These are phyloP conservation scores for Heptascelio sp. DNA, from an alignment of 2,888 invertebrate species.

Conservation along the genomic window DNA sequence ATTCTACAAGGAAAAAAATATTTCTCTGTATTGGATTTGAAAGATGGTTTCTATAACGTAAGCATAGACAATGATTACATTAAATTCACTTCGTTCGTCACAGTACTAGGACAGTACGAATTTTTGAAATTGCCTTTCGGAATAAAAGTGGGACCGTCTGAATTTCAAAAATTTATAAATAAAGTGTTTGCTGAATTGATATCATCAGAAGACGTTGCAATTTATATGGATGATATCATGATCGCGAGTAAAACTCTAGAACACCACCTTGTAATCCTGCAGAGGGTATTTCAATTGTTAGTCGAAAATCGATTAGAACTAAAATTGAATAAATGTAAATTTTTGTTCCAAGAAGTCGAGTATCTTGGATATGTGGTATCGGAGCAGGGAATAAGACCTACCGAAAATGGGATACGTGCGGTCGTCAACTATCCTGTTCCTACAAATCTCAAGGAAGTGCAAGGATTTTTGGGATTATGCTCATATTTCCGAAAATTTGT, in stretches of 20 bases:
- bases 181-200: slow-evolving; percentile 42
- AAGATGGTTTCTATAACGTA: slow-evolving; percentile 50
- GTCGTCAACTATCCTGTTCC: not conserved
- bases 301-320: not conserved
- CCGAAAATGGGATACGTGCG: not conserved
- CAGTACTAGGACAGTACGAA: slow-evolving; percentile 54
- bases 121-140: slow-evolving; percentile 57
- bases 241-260: not conserved
- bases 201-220: slow-evolving; percentile 42
- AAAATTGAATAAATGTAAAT: not conserved
- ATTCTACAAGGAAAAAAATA: slow-evolving; percentile 54
- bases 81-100: slow-evolving; percentile 59
- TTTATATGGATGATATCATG: slow-evolving; percentile 58
- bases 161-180: slow-evolving; percentile 54
- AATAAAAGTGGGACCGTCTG: slow-evolving; percentile 44
- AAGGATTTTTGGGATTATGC: not conserved
- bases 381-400: not conserved
- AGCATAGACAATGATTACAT: slow-evolving; percentile 50
- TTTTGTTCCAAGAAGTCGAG: not conserved
- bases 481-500: not conserved
- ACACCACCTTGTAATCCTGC: not conserved
- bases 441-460: not conserved
- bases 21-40: slow-evolving; percentile 45
- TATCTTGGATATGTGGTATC: not conserved
- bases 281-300: not conserved